Base-by-base conservation (phyloP, 1,140 invertebrate species). In the Hirudo medicinalis region DNA sequence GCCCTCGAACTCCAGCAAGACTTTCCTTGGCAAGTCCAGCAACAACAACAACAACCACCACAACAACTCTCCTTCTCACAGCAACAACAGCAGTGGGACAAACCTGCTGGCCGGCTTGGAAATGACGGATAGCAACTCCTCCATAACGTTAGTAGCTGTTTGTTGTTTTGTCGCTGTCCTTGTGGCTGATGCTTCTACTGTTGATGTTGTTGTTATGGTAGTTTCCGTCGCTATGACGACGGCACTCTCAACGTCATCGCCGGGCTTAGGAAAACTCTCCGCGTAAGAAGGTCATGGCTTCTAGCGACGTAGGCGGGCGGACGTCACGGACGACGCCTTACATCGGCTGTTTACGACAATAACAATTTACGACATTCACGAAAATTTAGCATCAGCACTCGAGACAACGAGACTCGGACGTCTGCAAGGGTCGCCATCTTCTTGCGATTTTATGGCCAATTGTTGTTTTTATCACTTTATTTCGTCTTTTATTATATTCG, bases 11-110 rank as follows among this genome's bases (percentile, higher is more conserved):
- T 25, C 22, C 57, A 11, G 57, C 57, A 63, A 63, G 22, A 63
- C 22, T 20, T 25, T 25, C 57, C 22, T 63, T 15, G 29, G 29
- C 57, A 63, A n/a, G 22, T 25, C 22, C 57, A 63, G 1, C 57
- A 63, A 25, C 57, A 63, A 63, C 57, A 63, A 63, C 57, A 63
- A 63, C 57, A 63, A 22, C 55, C 4, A 60, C 55, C 4, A 15
- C 55, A 60, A 63, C 57, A 63, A 63, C 57, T 25, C 29, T 32
- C 22, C 22, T 11, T 63, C 22, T 11, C 22, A 63, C 19, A 63
- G 22, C 57, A 63, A 63, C 57, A 63, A 25, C 57, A 63, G 29
- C 20, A 63, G 22, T 20, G 29, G 29, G 8, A 25, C 22, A 13
- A 63, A 63, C 57, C 17, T 63, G 17, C 29, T 63, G 22, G 29